Base-by-base conservation (phyloP, 2,113 vertebrate species). In the Thalassarche chlororhynchos region DNA sequence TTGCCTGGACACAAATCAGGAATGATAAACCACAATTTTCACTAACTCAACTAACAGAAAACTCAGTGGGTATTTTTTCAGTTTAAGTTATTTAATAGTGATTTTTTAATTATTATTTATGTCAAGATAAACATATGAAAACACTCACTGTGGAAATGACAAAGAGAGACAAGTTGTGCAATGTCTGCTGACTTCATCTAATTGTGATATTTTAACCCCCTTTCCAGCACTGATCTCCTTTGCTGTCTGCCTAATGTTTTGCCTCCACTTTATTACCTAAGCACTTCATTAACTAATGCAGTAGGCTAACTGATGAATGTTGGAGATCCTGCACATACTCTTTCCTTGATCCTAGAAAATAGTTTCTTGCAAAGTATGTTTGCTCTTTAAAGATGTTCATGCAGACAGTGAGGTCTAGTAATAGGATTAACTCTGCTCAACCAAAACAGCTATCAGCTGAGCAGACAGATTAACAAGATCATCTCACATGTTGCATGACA, bases 351-450 rank as follows among this genome's bases (percentile, higher is more conserved):
- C 19, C 46, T 21, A 87, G 49, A 75, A 90, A 87, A 79, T 3
- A 9, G 4, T 46, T 91, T 57, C 17, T 81, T 83, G 80, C 79
- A 95, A 94, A 96, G n/a, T 10, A 14, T 58, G 57, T 79, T 78
- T 84, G 12, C 42, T 89, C 51, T 82, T 95, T 94, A 89, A 81
- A 93, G 68, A 79, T 76, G 17, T 92, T 86, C 84, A 80, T 76
- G 80, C 70, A 77, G 70, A 57, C 76, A 84, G 60, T 62, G 74
- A 91, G 61, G 87, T 52, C 89, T 42, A 84, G 38, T 90, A 97
- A 97, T 70, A 91, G 52, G 93, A 97, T 97, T 92, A 96, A 79
- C 57, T 92, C 86, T 76, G 78, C 69, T 91, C 84, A 92, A 91
- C 87, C 65, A 93, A 92, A 97, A 68, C 17, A 31, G 93, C 82